A percentile compares a stretch with the other conserved stretches of the same genome.
Conservation (phyloP, 2,888 invertebrate genomes). For the Pyrrhosoma nymphula region DNA sequence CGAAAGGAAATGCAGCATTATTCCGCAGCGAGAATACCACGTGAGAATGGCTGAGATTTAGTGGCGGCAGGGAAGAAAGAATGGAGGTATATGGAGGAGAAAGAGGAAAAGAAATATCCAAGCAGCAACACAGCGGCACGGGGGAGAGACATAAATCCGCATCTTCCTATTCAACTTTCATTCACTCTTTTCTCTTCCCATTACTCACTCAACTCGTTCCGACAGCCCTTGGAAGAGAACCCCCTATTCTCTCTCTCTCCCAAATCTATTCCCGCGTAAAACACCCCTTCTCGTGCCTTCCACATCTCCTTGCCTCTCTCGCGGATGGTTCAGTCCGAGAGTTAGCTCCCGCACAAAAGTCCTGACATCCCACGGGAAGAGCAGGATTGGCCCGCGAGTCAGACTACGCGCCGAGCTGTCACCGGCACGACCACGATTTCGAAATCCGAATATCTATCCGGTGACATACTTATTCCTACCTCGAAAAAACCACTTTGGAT, state of each 20-base stretch:
- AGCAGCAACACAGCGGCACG: background rate
- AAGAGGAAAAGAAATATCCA: background rate
- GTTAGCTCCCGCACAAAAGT: background rate
- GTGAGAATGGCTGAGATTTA: background rate
- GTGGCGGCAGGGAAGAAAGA: background rate
- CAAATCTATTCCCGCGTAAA: slow-evolving; percentile 8
- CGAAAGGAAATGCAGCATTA: background rate
- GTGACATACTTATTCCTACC: background rate
- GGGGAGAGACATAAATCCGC: slow-evolving; percentile 28
- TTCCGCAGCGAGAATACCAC: background rate
- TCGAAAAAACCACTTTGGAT: no score
- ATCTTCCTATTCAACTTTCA: slow-evolving; percentile 37
- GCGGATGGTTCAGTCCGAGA: background rate
- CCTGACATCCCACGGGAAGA: background rate
- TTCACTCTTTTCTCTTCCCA: slow-evolving; percentile 51
- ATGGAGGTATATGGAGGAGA: background rate
- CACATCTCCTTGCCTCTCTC: background rate
- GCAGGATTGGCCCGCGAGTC: background rate
- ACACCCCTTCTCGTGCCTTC: background rate
- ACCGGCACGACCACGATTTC: background rate
- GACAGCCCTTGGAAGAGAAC: background rate
- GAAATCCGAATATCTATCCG: background rate
- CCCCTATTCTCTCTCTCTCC: background rate
- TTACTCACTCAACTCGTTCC: slow-evolving; percentile 40
- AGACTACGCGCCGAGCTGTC: background rate